phyloP scores from a whole-genome alignment of 2,888 invertebrate genomes.

The Diarsia rubi region DNA sequence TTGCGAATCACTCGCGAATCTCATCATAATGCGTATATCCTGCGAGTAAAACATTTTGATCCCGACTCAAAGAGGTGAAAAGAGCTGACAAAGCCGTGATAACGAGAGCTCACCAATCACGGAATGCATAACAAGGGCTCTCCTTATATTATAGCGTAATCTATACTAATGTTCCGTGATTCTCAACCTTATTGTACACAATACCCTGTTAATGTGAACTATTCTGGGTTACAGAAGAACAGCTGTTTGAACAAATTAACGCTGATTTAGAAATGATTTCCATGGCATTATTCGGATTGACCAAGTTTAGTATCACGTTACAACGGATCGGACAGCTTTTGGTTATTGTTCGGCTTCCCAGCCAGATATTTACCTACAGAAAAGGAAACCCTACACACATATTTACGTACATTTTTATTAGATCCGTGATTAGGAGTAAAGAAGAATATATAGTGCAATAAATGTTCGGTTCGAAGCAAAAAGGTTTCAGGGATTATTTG shows the following conservation, averaged over 20 bases:
- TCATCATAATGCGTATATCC: slow-evolving; percentile 67
- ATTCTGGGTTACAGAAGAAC: slow-evolving; percentile 33
- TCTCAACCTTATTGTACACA: slow-evolving; percentile 44
- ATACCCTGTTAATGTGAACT: slow-evolving; percentile 53
- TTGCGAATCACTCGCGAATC: slow-evolving; percentile 58
- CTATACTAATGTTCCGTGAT: slow-evolving; percentile 54
- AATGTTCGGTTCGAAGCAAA: slow-evolving; percentile 56
- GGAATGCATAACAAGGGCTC: slow-evolving; percentile 72
- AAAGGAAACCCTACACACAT: slow-evolving; percentile 50
- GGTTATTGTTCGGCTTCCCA: slow-evolving; percentile 49
- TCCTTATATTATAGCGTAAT: slow-evolving; percentile 59
- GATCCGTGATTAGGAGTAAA: slow-evolving; percentile 53
- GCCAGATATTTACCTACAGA: slow-evolving; percentile 18
- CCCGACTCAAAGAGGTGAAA: slow-evolving; percentile 61
- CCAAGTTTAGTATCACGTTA: slow-evolving; percentile 35
- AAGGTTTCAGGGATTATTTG: slow-evolving; percentile 61
- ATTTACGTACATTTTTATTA: slow-evolving; percentile 60
- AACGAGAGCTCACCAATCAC: slow-evolving; percentile 68
- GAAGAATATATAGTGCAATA: slow-evolving; percentile 57
- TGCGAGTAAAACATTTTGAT: slow-evolving; percentile 69
- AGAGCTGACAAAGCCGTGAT: slow-evolving; percentile 69
- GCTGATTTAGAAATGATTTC: slow-evolving; percentile 53
- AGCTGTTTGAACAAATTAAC: slow-evolving; percentile 35
- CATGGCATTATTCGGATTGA: slow-evolving; percentile 42
- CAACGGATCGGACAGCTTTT: slow-evolving; percentile 42